Conservation (phyloP, 2,797 vertebrate genomes). For the Diceros bicornis region DNA sequence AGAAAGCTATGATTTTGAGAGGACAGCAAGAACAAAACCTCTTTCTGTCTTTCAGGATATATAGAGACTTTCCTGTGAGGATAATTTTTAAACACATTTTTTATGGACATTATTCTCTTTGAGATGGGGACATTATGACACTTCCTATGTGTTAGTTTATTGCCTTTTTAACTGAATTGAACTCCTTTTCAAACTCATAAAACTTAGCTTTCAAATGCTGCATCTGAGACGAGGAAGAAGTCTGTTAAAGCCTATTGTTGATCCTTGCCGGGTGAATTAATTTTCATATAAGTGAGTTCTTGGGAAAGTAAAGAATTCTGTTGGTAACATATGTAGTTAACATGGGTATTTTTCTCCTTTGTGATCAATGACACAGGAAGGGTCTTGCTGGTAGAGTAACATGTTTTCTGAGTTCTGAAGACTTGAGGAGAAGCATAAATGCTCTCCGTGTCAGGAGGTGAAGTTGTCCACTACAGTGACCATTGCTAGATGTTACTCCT, state of each 20-base stretch:
- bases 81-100: slow-evolving; percentile 16
- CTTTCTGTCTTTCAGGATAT: not conserved
- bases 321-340: not conserved
- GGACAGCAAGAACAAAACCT: not conserved
- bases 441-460: not conserved
- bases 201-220: not conserved
- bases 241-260: not conserved
- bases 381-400: not conserved
- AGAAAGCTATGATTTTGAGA: slow-evolving; percentile 20
- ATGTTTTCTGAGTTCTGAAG: not conserved
- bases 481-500: not conserved
- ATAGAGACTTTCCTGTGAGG: not conserved
- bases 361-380: not conserved
- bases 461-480: not conserved
- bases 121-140: not conserved
- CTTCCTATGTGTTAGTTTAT: not conserved
- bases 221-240: not conserved
- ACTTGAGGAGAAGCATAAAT: not conserved
- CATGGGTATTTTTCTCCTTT: not conserved
- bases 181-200: not conserved
- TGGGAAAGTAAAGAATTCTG: not conserved
- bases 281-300: not conserved
- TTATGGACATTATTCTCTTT: not conserved
- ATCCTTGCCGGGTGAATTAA: not conserved
- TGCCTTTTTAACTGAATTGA: not conserved